Evolutionary conservation across 2,888 invertebrate species (phyloP), one percentile per base, ranked within the genome.

Genomic region (Torymus texanus): DNA sequence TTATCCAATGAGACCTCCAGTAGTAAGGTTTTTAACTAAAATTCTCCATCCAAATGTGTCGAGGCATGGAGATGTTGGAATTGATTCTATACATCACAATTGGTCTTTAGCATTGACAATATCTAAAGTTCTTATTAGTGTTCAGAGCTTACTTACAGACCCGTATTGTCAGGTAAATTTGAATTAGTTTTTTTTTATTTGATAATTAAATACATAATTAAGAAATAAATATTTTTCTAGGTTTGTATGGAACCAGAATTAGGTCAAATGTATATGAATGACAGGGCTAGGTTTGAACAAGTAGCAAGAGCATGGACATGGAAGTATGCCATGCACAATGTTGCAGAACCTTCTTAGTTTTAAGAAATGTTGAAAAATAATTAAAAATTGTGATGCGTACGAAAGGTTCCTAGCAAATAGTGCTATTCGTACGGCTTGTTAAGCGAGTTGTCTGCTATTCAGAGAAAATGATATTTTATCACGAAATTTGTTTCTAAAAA

Each of bases 41-140:
- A 96, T 98, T 84, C 93, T 97, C 86, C 98, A 98, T 91, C 98
- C 98, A 8, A 98, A 98, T 91, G 95, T 98, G 75, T 97, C 97
- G 2, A 93, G 97, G 0, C 98, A 98, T 90, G 98, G 98, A 2
- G 97, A 98, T 91, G 97, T 98, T 68, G 98, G 98, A 79, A 95
- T 98, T 83, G 98, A 98, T 91, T 97, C 97, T 12, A 97, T 98
- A 85, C 96, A 97, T 86, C 96, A 97, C 91, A 98, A 98, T 91
- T 98, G 98, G 98, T 97, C 97, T n/a, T 91, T 97, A 81, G 97
- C 97, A 0, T 91, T 98, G 82, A 97, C 97, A 61, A 95, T 98
- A 87, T 95, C 96, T 83, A 98, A 97, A 89, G 94, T 97, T 79
- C 93, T 97, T 84, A 94, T 97, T 81, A 97, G 96, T 73, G 95